Percentiles rank a stretch among this genome's conserved stretches.
Evolutionary conservation across 2,888 invertebrate genomes (phyloP).

Genomic region (Gandaritis pyraliata): DNA sequence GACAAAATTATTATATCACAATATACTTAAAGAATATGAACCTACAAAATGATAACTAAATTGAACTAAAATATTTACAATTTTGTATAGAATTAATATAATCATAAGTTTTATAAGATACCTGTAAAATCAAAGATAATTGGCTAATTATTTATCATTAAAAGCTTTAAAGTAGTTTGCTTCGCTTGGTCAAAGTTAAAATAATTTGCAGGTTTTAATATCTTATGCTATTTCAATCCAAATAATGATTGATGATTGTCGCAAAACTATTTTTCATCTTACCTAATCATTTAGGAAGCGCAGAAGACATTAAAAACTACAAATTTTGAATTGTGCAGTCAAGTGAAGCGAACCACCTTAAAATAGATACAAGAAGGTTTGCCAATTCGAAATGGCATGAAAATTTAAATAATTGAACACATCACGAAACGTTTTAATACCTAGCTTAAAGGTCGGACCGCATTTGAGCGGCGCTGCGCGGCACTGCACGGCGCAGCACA

Average conservation of each 20-base stretch:
- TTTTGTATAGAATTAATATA: constrained; percentile 13
- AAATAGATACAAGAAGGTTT: constrained; percentile 24
- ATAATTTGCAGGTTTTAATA: too few relatives aligned
- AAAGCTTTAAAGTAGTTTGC: constrained; percentile 12
- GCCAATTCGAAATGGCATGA: constrained; percentile 34
- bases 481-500: too few relatives aligned
- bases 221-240: too few relatives aligned
- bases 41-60: constrained; percentile 53
- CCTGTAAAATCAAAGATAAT: constrained; percentile 9
- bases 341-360: background rate
- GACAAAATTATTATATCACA: constrained; percentile 71
- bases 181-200: too few relatives aligned
- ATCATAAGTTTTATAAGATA: constrained; percentile 12
- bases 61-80: constrained; percentile 78
- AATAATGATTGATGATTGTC: too few relatives aligned
- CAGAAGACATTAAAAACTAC: too few relatives aligned
- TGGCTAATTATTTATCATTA: constrained; percentile 17
- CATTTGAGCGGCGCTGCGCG: too few relatives aligned
- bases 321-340: too few relatives aligned
- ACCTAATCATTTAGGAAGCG: too few relatives aligned
- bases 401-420: constrained; percentile 33
- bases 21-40: constrained; percentile 58
- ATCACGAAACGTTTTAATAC: constrained; percentile 28
- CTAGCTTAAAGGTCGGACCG: too few relatives aligned
- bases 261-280: too few relatives aligned